Conservation (phyloP, 2,797 vertebrate genomes). For the Orestias chungarensis region DNA sequence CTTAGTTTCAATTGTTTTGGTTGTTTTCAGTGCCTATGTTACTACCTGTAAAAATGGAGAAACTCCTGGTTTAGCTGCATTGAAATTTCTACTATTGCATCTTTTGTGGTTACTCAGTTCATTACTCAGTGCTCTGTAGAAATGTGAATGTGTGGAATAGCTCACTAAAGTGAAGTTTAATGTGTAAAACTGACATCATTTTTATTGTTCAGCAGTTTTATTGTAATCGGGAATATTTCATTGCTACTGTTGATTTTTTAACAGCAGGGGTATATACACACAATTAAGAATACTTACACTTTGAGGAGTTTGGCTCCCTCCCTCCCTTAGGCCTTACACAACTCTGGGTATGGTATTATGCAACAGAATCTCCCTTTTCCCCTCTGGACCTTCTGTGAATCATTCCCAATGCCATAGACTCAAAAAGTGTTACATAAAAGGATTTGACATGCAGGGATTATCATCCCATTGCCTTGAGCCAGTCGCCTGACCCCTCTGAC, state of each 20-base stretch:
- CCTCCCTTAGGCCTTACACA: slow-evolving; percentile 11
- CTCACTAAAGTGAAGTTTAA: too few relatives aligned
- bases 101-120: too few relatives aligned
- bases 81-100: too few relatives aligned
- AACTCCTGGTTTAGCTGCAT: too few relatives aligned
- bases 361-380: slow-evolving; percentile 37
- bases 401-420: slow-evolving; percentile 51
- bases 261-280: neutral
- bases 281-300: neutral
- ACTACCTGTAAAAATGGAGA: too few relatives aligned
- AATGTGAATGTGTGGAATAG: too few relatives aligned
- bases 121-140: too few relatives aligned
- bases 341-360: slow-evolving; percentile 44
- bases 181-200: too few relatives aligned
- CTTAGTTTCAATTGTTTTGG: too few relatives aligned
- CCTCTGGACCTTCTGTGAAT: slow-evolving; percentile 42
- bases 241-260: neutral
- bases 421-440: slow-evolving; percentile 71
- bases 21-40: too few relatives aligned
- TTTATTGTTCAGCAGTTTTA: neutral
- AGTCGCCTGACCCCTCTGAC: slow-evolving; percentile 47
- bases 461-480: slow-evolving; percentile 49
- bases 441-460: slow-evolving; percentile 60
- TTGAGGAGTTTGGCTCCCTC: slow-evolving; percentile 15
- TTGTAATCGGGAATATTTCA: neutral